Evolutionary conservation across 2,113 vertebrate genomes (phyloP).

Genomic region (human (Homo sapiens)): GRCh38 chr17:65896001-65896500

Average conservation of each 20-base stretch:
- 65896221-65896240: conserved; percentile 43
- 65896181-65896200: conserved; percentile 73
- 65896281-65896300: conserved; percentile 33
- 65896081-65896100: conserved; percentile 43
- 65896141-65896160: conserved; percentile 66
- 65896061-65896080: conserved; percentile 36
- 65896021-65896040: conserved; percentile 61
- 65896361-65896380: conserved; percentile 1
- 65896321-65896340: conserved; percentile 37
- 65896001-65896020: conserved; percentile 13
- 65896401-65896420: conserved; percentile 54
- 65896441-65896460: conserved; percentile 3
- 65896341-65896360: conserved; percentile 23
- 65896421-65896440: conserved; percentile 20
- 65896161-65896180: conserved; percentile 87
- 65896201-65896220: conserved; percentile 54
- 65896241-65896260: conserved; percentile 58
- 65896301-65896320: conserved; percentile 44
- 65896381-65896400: conserved; percentile 30
- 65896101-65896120: conserved; percentile 75
- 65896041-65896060: conserved; percentile 57
- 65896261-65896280: background rate
- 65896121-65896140: conserved; percentile 72
- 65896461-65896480: conserved; percentile 9
- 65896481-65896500: conserved; percentile 15